Percentiles rank a stretch among this genome's conserved stretches.
Evolutionary conservation across 2,888 invertebrate species (phyloP).

Genomic region (Eurytoma californica): DNA sequence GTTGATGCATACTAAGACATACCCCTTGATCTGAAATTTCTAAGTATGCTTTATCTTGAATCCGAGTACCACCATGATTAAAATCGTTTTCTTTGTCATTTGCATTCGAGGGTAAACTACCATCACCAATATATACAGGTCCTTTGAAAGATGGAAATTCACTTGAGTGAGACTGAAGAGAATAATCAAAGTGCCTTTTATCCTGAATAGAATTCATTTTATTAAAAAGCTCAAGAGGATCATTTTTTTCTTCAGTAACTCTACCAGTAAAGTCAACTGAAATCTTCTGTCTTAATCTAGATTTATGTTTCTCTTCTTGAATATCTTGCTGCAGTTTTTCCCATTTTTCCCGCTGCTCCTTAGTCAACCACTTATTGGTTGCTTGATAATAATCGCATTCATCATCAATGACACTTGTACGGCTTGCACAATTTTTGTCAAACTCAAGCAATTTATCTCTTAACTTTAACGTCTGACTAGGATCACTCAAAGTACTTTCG

Average conservation of each 20-base stretch:
- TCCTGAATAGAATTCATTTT: conserved; percentile 52
- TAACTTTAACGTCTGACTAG: conserved; percentile 75
- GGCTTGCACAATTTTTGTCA: conserved; percentile 84
- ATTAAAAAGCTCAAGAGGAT: conserved; percentile 43
- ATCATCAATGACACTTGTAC: conserved; percentile 92
- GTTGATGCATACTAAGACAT: conserved; percentile 97
- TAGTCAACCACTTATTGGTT: conserved; percentile 88
- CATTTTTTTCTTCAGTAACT: conserved; percentile 61
- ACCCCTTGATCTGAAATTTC: conserved; percentile 91
- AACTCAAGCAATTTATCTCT: conserved; percentile 89
- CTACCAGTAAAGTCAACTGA: conserved; percentile 86
- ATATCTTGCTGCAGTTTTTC: conserved; percentile 82
- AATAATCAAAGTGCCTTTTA: conserved; percentile 30
- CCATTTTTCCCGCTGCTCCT: conserved; percentile 82
- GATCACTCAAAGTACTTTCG: conserved; percentile 5
- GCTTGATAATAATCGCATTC: conserved; percentile 94
- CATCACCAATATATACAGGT: conserved; percentile 38
- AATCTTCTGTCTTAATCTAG: conserved; percentile 80
- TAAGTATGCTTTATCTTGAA: conserved; percentile 87
- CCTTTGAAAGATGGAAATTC: conserved; percentile 17
- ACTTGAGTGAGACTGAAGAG: neutral
- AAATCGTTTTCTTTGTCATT: neutral
- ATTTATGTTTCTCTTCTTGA: conserved; percentile 82
- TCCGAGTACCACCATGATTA: conserved; percentile 71
- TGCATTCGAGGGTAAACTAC: conserved; percentile 34